Conservation (phyloP, 2,888 invertebrate species). For the Stenotaenia linearis region DNA sequence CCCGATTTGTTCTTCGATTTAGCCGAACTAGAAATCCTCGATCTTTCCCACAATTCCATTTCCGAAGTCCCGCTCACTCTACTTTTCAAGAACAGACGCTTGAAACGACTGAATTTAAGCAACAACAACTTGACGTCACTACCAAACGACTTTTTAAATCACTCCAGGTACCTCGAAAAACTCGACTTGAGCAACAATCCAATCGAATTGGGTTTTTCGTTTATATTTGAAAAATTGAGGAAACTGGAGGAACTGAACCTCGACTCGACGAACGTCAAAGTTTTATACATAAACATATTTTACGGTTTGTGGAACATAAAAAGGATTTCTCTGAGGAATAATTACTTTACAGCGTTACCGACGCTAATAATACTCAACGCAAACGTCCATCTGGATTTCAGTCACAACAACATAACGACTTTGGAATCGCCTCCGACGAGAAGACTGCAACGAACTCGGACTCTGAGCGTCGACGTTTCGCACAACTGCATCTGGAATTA, state of each 20-base stretch:
- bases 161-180: not conserved
- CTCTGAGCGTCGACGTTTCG: not conserved
- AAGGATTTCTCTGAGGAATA: too few relatives aligned
- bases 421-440: not conserved
- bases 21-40: not conserved
- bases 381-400: not conserved
- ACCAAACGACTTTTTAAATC: not conserved
- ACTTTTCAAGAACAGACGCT: not conserved
- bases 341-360: too few relatives aligned
- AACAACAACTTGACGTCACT: not conserved
- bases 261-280: not conserved
- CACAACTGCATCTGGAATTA: not conserved
- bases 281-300: not conserved
- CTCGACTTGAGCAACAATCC: not conserved
- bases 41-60: not conserved
- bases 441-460: not conserved
- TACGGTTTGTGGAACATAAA: too few relatives aligned
- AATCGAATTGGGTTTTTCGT: not conserved
- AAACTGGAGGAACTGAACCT: not conserved
- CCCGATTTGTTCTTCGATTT: not conserved
- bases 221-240: not conserved
- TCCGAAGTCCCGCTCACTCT: not conserved
- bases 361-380: too few relatives aligned
- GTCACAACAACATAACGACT: not conserved
- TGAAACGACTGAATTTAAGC: not conserved